These are phyloP conservation scores for Anaspis maculata DNA, from an alignment of 2,888 invertebrate species.

Conservation along the genomic window DNA sequence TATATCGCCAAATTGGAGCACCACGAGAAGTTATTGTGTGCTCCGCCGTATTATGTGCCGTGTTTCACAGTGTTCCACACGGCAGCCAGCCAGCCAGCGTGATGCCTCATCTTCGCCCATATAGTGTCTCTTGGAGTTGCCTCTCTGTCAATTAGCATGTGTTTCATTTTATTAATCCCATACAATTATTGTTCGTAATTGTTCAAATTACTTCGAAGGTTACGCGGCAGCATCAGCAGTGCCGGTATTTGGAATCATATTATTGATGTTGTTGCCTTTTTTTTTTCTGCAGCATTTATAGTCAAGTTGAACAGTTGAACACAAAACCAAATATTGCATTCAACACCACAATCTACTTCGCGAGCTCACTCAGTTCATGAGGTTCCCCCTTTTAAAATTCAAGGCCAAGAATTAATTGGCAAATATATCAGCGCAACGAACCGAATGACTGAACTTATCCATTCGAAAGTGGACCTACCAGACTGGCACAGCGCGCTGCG, in stretches of 20 bases:
- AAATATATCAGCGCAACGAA: conserved; percentile 28
- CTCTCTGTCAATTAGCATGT: conserved; percentile 14
- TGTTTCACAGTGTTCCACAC: no score
- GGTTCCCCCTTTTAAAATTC: conserved; percentile 11
- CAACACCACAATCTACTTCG: no score
- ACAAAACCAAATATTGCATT: no score
- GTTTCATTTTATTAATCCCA: conserved; percentile 19
- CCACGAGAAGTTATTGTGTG: conserved; percentile 9
- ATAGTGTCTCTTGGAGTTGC: conserved; percentile 5
- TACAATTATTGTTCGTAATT: conserved; percentile 12
- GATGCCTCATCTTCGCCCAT: conserved; percentile 1
- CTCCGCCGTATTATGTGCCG: conserved; percentile 3
- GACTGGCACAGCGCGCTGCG: conserved; percentile 2
- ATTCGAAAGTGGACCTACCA: conserved; percentile 18
- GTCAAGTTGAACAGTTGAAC: no score
- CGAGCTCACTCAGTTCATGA: no score
- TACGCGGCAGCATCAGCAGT: no score
- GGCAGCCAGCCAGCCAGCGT: no score
- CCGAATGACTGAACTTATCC: conserved; percentile 23
- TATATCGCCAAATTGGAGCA: conserved; percentile 29
- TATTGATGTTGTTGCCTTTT: no score
- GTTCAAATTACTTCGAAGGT: neutral
- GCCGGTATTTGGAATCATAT: no score
- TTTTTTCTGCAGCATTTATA: no score
- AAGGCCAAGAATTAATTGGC: conserved; percentile 28